These are phyloP conservation scores for Pseudoips prasinana DNA, from an alignment of 2,888 invertebrate species.

Conservation along the genomic window DNA sequence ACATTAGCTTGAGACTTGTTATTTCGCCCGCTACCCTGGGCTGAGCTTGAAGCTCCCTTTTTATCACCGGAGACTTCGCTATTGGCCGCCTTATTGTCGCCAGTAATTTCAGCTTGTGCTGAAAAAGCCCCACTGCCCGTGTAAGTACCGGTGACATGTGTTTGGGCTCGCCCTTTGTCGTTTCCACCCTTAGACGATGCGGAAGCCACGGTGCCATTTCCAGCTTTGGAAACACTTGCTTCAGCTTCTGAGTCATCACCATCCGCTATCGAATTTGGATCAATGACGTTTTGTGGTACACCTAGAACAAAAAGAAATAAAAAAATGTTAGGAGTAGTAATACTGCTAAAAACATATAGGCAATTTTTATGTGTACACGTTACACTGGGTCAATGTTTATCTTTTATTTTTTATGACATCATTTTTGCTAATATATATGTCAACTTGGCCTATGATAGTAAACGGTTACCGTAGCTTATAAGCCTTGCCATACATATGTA, in stretches of 20 bases:
- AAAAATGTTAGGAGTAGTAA: no score
- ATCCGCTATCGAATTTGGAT: slow-evolving; percentile 69
- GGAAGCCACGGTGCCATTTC: slow-evolving; percentile 86
- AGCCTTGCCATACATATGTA: no score
- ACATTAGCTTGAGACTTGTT: slow-evolving; percentile 91
- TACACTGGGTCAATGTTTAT: no score
- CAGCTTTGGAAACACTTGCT: slow-evolving; percentile 81
- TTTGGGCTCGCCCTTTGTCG: slow-evolving; percentile 88
- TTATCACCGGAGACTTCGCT: slow-evolving; percentile 86
- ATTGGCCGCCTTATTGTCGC: slow-evolving; percentile 87
- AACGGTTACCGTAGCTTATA: no score
- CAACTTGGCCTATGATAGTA: no score
- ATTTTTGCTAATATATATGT: no score
- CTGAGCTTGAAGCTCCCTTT: slow-evolving; percentile 88
- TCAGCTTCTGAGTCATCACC: slow-evolving; percentile 89
- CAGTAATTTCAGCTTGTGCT: slow-evolving; percentile 90
- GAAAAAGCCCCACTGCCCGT: slow-evolving; percentile 90
- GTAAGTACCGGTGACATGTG: slow-evolving; percentile 91
- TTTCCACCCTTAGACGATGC: slow-evolving; percentile 90
- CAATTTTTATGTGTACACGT: no score
- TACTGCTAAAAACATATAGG: no score
- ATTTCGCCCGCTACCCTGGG: slow-evolving; percentile 87
- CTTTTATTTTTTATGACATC: no score
- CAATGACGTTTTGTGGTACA: slow-evolving; percentile 63
- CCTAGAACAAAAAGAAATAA: slow-evolving; percentile 32